Conservation (phyloP, 2,797 vertebrate genomes). For the Amphiprion clarkii region DNA sequence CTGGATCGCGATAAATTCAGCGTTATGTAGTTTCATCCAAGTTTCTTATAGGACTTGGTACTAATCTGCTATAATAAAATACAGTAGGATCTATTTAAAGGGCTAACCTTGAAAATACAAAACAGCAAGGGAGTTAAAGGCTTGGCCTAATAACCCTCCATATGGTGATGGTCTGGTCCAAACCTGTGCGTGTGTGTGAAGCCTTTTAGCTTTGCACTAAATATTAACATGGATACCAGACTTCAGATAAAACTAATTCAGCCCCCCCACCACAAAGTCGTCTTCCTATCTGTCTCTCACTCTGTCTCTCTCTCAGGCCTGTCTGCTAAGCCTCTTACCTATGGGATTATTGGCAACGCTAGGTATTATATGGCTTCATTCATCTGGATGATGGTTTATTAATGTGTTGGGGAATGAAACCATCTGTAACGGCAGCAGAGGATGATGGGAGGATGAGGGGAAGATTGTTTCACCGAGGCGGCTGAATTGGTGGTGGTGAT, state of each 20-base stretch:
- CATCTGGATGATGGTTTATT: slow-evolving; percentile 83
- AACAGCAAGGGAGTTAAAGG: slow-evolving; percentile 35
- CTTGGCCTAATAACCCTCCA: slow-evolving; percentile 54
- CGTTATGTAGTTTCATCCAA: neutral
- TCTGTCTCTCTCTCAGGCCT: slow-evolving; percentile 47
- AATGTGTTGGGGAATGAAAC: slow-evolving; percentile 79
- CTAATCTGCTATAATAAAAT: slow-evolving; percentile 38
- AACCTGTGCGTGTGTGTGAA: slow-evolving; percentile 20
- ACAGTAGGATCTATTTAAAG: slow-evolving; percentile 61
- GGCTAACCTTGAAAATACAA: slow-evolving; percentile 45
- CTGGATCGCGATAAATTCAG: too few relatives aligned
- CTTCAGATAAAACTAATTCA: slow-evolving; percentile 65
- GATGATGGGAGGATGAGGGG: slow-evolving; percentile 60
- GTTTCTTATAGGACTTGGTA: neutral
- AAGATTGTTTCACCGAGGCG: slow-evolving; percentile 24
- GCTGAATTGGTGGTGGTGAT: slow-evolving; percentile 1
- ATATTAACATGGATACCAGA: slow-evolving; percentile 58
- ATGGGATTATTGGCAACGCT: slow-evolving; percentile 79
- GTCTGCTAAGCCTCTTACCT: slow-evolving; percentile 83
- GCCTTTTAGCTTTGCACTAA: slow-evolving; percentile 38
- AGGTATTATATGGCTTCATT: slow-evolving; percentile 83
- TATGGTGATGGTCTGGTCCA: slow-evolving; percentile 31
- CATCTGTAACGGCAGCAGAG: slow-evolving; percentile 66
- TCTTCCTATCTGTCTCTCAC: slow-evolving; percentile 30
- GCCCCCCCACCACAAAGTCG: neutral